phyloP scores from a whole-genome alignment of 2,113 vertebrate species.

The Burhinus oedicnemus region DNA sequence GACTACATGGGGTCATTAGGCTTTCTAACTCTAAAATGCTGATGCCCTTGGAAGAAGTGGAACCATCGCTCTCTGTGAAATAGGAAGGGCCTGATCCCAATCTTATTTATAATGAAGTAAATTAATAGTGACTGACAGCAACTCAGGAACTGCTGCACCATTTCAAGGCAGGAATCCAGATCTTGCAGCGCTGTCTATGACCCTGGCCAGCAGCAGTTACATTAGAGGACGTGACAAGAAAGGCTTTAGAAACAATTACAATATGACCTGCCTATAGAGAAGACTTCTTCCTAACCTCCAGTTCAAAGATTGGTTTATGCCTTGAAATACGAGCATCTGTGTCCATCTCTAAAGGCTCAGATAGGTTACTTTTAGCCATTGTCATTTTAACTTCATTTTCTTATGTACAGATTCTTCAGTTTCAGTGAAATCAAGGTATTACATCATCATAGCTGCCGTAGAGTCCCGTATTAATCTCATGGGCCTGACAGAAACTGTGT shows the following conservation, averaged over 20 bases:
- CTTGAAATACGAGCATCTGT: neutral
- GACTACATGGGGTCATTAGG: neutral
- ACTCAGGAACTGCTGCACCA: neutral
- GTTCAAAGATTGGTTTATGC: neutral
- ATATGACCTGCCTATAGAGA: neutral
- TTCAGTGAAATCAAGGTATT: conserved; percentile 25
- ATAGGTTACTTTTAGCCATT: neutral
- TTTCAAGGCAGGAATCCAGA: neutral
- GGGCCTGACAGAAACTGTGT: neutral
- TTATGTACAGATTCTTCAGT: neutral
- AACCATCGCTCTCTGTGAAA: neutral
- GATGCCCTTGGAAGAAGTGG: neutral
- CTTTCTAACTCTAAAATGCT: neutral
- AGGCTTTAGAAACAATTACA: neutral
- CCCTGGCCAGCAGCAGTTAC: neutral
- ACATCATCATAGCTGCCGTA: neutral
- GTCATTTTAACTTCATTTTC: conserved; percentile 2
- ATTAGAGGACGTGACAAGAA: neutral
- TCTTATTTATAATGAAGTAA: neutral
- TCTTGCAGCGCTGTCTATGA: neutral
- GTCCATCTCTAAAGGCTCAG: neutral
- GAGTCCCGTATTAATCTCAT: neutral
- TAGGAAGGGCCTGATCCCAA: neutral
- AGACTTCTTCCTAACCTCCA: neutral
- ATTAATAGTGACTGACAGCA: neutral